Base-by-base conservation (phyloP, 2,888 invertebrate genomes). In the Zaprionus obscuricornis region DNA sequence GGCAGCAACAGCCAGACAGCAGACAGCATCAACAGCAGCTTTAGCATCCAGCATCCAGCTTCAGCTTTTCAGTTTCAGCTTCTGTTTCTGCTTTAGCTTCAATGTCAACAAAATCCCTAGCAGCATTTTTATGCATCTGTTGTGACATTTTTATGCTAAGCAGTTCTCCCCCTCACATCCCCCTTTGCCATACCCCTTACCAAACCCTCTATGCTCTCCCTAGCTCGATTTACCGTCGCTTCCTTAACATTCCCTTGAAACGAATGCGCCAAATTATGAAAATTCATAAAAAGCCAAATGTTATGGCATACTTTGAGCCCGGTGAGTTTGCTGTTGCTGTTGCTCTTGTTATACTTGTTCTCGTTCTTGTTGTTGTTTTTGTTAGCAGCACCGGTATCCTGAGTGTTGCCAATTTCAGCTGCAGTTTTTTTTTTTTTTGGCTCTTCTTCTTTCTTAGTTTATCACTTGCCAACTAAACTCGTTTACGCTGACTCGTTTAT, bases 121-220 rank as follows among this genome's bases (percentile, higher is more conserved):
- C 65, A 66, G 65, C 77, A 74, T 73, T 69, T 83, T 75, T 73
- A 70, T 78, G 78, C 85, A 85, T 66, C 78, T 77, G 74, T 63
- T 78, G 78, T 85, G 85, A 78, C 85, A 78, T 78, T 85, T 81
- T 82, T 85, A 85, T 78, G 85, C 85, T 84, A 78, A 78, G 62
- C 84, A 83, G 76, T 59, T 3, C 29, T n/a, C 22, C n/a, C 27
- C 8, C 46, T 1, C 37, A n/a, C n/a, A n/a, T n/a, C 24, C 26
- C n/a, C 29, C 6, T 29, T n/a, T 7, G 7, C 27, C 13, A 3
- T 13, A 24, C n/a, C 11, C 14, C 16, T 10, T 2, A 7, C 2
- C 31, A 1, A 5, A 7, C 14, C 14, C 31, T n/a, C 37, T n/a
- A n/a, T n/a, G n/a, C n/a, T n/a, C n/a, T n/a, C n/a, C n/a, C n/a